phyloP scores from a whole-genome alignment of 2,113 vertebrate genomes.

The Electrona antarctica region DNA sequence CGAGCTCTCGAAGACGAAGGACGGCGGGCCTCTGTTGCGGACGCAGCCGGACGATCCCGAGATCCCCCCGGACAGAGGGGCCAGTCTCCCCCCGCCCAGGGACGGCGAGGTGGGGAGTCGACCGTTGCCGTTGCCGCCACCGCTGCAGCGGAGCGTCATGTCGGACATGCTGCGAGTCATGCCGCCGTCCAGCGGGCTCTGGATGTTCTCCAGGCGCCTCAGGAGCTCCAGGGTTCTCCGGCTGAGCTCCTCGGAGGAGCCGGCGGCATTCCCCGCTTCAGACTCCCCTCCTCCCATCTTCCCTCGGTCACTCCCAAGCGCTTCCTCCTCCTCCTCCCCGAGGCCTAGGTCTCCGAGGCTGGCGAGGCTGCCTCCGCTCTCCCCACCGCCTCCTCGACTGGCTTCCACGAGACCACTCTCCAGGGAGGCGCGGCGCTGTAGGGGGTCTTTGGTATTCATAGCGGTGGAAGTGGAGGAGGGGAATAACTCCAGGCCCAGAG shows the following conservation, averaged over 20 bases:
- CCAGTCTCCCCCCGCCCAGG: slow-evolving; percentile 28
- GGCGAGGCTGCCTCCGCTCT: slow-evolving; percentile 79
- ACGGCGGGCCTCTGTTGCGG: slow-evolving; percentile 74
- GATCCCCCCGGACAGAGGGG: slow-evolving; percentile 36
- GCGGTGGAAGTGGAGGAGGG: slow-evolving; percentile 63
- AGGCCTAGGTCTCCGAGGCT: slow-evolving; percentile 78
- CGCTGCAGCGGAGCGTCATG: slow-evolving; percentile 86
- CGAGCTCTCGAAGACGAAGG: slow-evolving; percentile 88
- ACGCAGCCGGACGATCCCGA: slow-evolving; percentile 56
- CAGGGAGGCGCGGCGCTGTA: slow-evolving; percentile 89
- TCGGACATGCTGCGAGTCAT: slow-evolving; percentile 97
- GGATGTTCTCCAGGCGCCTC: slow-evolving; percentile 93
- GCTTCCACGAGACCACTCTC: slow-evolving; percentile 87
- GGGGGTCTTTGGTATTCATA: slow-evolving; percentile 77
- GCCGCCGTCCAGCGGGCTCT: slow-evolving; percentile 85
- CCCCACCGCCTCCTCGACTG: slow-evolving; percentile 81
- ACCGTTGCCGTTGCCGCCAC: slow-evolving; percentile 54
- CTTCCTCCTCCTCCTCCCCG: slow-evolving; percentile 9
- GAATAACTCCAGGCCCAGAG: slow-evolving; percentile 84
- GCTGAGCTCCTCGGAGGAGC: slow-evolving; percentile 88
- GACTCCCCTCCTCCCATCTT: background rate
- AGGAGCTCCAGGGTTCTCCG: slow-evolving; percentile 93
- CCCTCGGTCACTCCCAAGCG: slow-evolving; percentile 13
- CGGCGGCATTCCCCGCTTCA: slow-evolving; percentile 71
- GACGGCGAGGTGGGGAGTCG: slow-evolving; percentile 71